Conservation (phyloP, 2,113 vertebrate genomes). For the Promerops cafer region DNA sequence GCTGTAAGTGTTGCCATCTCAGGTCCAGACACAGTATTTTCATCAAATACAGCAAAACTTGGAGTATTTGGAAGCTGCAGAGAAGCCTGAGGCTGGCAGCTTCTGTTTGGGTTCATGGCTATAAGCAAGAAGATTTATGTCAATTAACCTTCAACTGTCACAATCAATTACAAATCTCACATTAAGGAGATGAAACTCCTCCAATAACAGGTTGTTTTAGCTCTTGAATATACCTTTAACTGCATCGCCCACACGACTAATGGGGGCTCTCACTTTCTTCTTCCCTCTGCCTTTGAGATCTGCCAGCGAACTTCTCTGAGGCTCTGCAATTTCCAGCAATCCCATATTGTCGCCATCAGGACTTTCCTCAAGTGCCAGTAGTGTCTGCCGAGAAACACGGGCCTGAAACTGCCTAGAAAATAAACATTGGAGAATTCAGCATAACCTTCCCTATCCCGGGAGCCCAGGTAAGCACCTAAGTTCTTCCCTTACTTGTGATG, state of each 20-base stretch:
- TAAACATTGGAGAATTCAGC: not conserved
- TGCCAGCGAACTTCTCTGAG: conserved; percentile 80
- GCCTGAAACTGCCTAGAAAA: conserved; percentile 86
- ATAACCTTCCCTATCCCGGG: not conserved
- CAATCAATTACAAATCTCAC: not conserved
- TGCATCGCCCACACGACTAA: conserved; percentile 77
- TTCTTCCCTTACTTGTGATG: conserved; percentile 82
- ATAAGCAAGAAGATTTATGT: not conserved
- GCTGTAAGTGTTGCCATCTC: conserved; percentile 58
- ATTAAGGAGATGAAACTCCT: not conserved
- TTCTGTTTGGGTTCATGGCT: conserved; percentile 73
- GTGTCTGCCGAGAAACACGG: conserved; percentile 84
- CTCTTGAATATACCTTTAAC: conserved; percentile 73
- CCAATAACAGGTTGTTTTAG: not conserved
- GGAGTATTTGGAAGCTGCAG: conserved; percentile 64
- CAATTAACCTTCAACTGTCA: not conserved
- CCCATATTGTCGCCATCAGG: conserved; percentile 24
- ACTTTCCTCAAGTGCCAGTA: conserved; percentile 73
- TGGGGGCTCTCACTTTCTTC: conserved; percentile 80
- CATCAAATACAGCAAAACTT: conserved; percentile 83
- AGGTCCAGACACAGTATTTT: conserved; percentile 69
- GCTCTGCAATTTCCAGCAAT: conserved; percentile 38
- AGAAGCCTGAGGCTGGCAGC: conserved; percentile 43
- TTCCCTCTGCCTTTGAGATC: conserved; percentile 88
- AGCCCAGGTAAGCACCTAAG: not conserved